Percentiles rank a stretch among this genome's conserved stretches.
phyloP scores from a whole-genome alignment of 2,888 invertebrate genomes.

The Zonitis immaculata region DNA sequence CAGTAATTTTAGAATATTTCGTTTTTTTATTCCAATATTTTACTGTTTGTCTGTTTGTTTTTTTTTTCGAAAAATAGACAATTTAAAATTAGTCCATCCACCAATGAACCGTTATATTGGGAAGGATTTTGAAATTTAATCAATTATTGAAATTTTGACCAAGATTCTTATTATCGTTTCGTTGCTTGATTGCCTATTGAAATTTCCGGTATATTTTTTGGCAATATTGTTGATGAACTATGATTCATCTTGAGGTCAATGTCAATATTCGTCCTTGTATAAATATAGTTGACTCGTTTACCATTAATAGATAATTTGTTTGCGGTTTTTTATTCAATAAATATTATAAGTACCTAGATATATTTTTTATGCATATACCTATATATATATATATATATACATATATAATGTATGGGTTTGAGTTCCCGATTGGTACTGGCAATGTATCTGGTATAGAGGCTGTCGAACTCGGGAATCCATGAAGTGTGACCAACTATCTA shows the following conservation, averaged over 20 bases:
- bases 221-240: no score
- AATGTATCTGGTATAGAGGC: slow-evolving; percentile 23
- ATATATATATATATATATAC: background rate
- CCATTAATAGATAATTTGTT: background rate
- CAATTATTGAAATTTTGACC: background rate
- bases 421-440: slow-evolving; percentile 11
- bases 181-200: background rate
- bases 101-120: background rate
- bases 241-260: background rate
- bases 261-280: slow-evolving; percentile 3
- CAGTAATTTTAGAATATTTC: background rate
- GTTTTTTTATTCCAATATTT: background rate
- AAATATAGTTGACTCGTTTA: background rate
- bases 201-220: background rate
- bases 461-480: slow-evolving; percentile 32
- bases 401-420: background rate
- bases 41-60: no score
- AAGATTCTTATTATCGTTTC: background rate
- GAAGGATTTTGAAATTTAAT: background rate
- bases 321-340: slow-evolving; percentile 13
- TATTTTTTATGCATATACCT: no score
- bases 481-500: slow-evolving; percentile 31
- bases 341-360: no score
- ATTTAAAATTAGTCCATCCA: background rate
- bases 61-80: background rate